Evolutionary conservation across 2,888 invertebrate species (phyloP), one percentile per base, ranked within the genome.

Genomic region (Lithophane leautieri): DNA sequence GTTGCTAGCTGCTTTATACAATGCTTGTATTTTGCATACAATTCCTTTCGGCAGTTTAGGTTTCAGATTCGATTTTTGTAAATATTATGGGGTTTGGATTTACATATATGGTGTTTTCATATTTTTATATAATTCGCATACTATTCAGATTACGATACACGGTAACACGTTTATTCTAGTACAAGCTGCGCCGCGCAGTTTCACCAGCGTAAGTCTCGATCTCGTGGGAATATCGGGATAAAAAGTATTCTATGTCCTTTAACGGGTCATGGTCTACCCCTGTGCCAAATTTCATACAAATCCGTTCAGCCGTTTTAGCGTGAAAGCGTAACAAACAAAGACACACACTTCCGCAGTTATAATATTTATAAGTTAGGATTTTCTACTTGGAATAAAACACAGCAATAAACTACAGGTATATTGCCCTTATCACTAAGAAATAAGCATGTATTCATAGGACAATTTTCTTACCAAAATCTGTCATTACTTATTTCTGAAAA

Each of bases 1-100:
- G 75, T 69, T 78, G 63, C 78, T 81, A 84, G 74, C 76, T 73
- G 82, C 81, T 86, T 88, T 91, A 91, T 89, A 90, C 90, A 89
- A 89, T 76, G 56, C 16, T 81, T 70, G 80, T 76, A 70, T 70
- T 70, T 78, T 52, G 61, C 68, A 82, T 79, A 87, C 79, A 75
- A 84, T 77, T 85, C 77, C 82, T 81, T 84, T 81, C 73, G 44
- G 69, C 76, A 80, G 66, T 70, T 78, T 67, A 25, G 42, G 73
- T 42, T 66, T 71, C 14, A 44, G 7, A 74, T 77, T 67, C 54
- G 54, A 60, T 76, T 75, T 50, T 74, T 61, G 28, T 58, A 67
- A 19, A 34, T 16, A 66, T 34, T 28, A 34, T 7, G 2, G 16
- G 16, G 9, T 40, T 1, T 1, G 14, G 2, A 62, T 34, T 61